These are phyloP conservation scores for Mola mola DNA, from an alignment of 2,113 vertebrate species.

Conservation along the genomic window DNA sequence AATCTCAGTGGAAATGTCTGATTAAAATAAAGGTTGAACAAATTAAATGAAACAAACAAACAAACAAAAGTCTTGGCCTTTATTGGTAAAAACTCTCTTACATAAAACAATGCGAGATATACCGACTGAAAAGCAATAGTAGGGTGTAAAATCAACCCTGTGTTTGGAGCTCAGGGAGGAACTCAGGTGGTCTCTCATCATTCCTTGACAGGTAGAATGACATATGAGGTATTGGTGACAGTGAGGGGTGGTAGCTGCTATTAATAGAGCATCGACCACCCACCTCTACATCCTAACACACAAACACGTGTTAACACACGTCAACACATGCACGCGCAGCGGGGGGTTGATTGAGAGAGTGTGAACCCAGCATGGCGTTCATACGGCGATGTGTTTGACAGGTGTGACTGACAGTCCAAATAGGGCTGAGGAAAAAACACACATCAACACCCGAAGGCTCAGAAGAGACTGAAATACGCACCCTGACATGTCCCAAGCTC, in stretches of 20 bases:
- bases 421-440: conserved; percentile 24
- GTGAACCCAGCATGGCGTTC: conserved; percentile 48
- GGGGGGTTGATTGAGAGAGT: conserved; percentile 50
- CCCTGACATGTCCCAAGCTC: conserved; percentile 27
- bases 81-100: too few species aligned
- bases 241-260: conserved; percentile 48
- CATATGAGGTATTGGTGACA: conserved; percentile 50
- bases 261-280: conserved; percentile 62
- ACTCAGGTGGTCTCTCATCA: not conserved
- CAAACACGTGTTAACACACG: conserved; percentile 21
- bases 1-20: too few species aligned
- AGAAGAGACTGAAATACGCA: conserved; percentile 45
- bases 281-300: conserved; percentile 35
- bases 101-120: too few species aligned
- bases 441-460: conserved; percentile 37
- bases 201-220: conserved; percentile 40
- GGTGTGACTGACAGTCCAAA: conserved; percentile 68
- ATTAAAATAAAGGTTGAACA: too few species aligned
- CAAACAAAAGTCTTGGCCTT: too few species aligned
- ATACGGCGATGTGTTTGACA: conserved; percentile 53
- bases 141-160: too few species aligned
- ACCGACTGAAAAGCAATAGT: too few species aligned
- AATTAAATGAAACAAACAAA: too few species aligned
- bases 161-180: too few species aligned
- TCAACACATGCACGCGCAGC: conserved; percentile 27